Evolutionary conservation across 2,888 invertebrate species (phyloP).

Genomic region (Crematogaster levior): DNA sequence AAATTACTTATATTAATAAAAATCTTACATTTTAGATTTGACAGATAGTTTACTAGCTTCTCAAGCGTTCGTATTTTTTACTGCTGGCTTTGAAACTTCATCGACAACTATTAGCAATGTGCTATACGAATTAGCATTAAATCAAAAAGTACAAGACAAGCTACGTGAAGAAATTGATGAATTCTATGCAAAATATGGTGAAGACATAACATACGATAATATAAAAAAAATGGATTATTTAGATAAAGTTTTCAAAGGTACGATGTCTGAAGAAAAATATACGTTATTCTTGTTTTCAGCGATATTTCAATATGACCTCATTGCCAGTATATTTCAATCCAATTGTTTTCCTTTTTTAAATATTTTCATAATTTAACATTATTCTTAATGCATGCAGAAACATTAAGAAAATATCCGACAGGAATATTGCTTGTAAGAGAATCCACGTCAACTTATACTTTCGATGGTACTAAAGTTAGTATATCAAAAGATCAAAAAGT

Average conservation of each 20-base stretch:
- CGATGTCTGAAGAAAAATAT: background rate
- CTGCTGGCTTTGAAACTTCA: constrained; percentile 86
- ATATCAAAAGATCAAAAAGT: constrained; percentile 67
- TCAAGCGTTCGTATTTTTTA: constrained; percentile 84
- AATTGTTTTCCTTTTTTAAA: background rate
- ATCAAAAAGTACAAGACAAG: constrained; percentile 84
- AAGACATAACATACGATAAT: constrained; percentile 79
- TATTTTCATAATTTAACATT: background rate
- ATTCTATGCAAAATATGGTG: constrained; percentile 74
- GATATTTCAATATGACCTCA: background rate
- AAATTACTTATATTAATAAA: background rate
- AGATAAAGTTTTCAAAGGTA: constrained; percentile 83
- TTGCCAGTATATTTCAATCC: too few species aligned
- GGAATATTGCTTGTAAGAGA: constrained; percentile 64
- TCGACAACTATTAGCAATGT: constrained; percentile 84
- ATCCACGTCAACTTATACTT: constrained; percentile 70
- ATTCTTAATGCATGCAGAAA: constrained; percentile 1
- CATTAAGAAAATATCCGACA: constrained; percentile 45
- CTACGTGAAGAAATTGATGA: constrained; percentile 83
- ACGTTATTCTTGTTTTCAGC: background rate
- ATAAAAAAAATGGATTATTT: constrained; percentile 85
- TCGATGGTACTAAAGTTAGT: constrained; percentile 70
- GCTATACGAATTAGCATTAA: too few species aligned
- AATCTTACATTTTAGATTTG: constrained; percentile 64
- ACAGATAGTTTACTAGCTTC: constrained; percentile 80